Base-by-base conservation (phyloP, 2,113 vertebrate genomes). In the Machaerirhynchus nigripectus region DNA sequence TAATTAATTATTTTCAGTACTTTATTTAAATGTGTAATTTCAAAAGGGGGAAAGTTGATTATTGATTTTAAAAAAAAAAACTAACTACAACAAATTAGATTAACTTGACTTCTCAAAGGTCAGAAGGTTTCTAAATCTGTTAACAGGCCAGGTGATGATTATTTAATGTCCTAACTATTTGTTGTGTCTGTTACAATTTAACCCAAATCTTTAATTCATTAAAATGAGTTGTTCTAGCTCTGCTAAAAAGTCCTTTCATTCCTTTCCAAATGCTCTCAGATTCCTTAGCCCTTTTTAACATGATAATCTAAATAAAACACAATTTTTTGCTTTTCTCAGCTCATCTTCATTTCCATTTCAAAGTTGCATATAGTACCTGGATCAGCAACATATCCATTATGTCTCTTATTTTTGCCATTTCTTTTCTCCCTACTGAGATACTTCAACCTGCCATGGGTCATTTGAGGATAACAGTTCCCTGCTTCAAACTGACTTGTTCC, bases 111-210 rank as follows among this genome's bases (percentile, higher is more conserved):
- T 95, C 73, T 95, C 76, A 63, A 90, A 95, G 90, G 88, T 94
- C 93, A 93, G 68, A 74, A 93, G 31, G 85, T 93, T 87, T 93
- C 68, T 92, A 90, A 92, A 94, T 94, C 90, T 87, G 69, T 92
- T 94, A 94, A 95, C 55, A 92, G 85, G 35, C 70, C 56, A 68
- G 73, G 74, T 90, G 71, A 91, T 89, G 85, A 92, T 95, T 97
- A 90, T 96, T 97, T 96, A 95, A 97, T 94, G 70, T 69, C 64
- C 79, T 95, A 95, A 93, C 79, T 96, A 95, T 97, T 96, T 96
- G 93, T 95, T 96, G 93, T 87, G 92, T 95, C 93, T 96, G 88
- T 94, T 96, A 86, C 64, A 93, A 89, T 92, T 93, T 85, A 92
- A 49, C 60, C 27, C 65, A 71, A 97, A 96, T 94, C 94, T 97